Base-by-base conservation (phyloP, 2,888 invertebrate species). In the Melanargia galathea region DNA sequence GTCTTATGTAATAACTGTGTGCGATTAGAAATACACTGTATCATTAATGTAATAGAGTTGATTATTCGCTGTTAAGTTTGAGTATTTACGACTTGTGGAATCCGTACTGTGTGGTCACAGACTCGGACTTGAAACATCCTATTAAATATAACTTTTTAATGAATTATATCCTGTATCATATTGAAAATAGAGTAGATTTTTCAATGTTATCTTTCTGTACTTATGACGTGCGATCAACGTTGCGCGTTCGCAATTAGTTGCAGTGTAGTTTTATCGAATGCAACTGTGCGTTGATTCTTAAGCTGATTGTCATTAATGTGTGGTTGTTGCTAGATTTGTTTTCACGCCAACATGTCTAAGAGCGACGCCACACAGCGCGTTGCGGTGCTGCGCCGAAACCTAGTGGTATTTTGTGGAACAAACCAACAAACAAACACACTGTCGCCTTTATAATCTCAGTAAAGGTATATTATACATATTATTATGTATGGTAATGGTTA, bases 181-280 rank as follows among this genome's bases (percentile, higher is more conserved):
- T 6, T 13, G 1, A 11, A 16, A 7, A 20, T 52, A 52, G 13
- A 13, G 52, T 35, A 33, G 33, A 35, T 35, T n/a, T 52, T 35
- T 4, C 52, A 20, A 11, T 52, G 20, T 10, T 7, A 52, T 2
- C 1, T 20, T 1, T 10, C 2, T 11, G 30, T 51, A 30, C 1
- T 35, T 22, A 18, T 18, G 13, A 52, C 52, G 20, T 52, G 6
- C 6, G 7, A 8, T 18, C 8, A 2, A 4, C n/a, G 16, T 24
- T 6, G 30, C 43, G 24, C 18, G 52, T 52, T 45, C 40, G 55
- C 35, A 51, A 45, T 52, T 51, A 57, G 48, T 61, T 58, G 43
- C 55, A 56, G 24, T 60, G 45, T 52, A 46, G 51, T 45, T 43
- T 45, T 48, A 20, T 48, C n/a, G 60, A 57, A 62, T 61, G 51